Percentiles rank a stretch among this genome's conserved stretches.
Evolutionary conservation across 2,113 vertebrate genomes (phyloP).

Genomic region (Myiopsitta monachus): DNA sequence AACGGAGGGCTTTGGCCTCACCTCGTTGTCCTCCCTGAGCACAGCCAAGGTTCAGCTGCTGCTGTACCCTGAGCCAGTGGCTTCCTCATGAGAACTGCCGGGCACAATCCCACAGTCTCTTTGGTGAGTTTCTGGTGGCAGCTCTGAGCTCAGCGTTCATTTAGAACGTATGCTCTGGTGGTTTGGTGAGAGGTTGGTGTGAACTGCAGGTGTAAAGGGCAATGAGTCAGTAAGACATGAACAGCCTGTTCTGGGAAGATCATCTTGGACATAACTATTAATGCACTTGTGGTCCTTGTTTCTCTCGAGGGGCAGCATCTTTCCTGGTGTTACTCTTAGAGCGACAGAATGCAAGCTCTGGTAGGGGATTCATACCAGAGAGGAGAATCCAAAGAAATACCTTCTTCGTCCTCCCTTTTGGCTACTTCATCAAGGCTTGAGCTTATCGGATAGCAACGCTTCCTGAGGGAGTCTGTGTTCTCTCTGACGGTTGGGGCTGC

Average conservation of each 20-base stretch:
- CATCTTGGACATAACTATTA: background rate
- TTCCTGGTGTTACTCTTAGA: background rate
- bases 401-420: background rate
- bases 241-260: background rate
- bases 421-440: background rate
- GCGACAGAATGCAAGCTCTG: background rate
- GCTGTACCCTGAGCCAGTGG: background rate
- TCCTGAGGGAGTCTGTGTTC: background rate
- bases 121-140: background rate
- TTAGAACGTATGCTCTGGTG: background rate
- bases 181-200: background rate
- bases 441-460: accelerated
- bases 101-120: background rate
- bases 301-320: background rate
- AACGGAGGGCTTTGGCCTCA: background rate
- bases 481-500: background rate
- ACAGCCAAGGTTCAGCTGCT: background rate
- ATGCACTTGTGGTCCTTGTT: background rate
- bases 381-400: background rate
- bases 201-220: background rate
- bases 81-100: background rate
- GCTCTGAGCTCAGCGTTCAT: background rate
- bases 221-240: background rate
- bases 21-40: background rate
- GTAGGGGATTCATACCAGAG: background rate